Conservation (phyloP, 2,797 vertebrate species). For the Sphaeramia orbicularis region DNA sequence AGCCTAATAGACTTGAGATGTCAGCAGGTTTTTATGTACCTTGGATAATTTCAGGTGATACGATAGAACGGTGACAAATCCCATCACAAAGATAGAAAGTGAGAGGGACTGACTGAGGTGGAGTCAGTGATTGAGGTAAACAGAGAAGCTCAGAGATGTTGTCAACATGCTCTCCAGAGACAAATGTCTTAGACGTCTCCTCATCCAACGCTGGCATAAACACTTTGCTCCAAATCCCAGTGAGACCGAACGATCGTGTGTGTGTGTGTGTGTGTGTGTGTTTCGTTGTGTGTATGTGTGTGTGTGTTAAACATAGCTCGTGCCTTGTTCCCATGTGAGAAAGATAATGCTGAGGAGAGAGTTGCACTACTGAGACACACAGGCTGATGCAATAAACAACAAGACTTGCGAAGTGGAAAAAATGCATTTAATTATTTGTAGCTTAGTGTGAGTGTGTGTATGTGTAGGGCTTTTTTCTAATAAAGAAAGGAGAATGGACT, state of each 20-base stretch:
- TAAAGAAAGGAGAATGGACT: slow-evolving; percentile 45
- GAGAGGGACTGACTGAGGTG: slow-evolving; percentile 8
- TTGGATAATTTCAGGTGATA: slow-evolving; percentile 19
- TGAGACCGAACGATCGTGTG: slow-evolving; percentile 26
- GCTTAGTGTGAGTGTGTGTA: slow-evolving; percentile 26
- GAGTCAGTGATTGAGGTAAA: slow-evolving; percentile 50
- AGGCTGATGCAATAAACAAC: slow-evolving; percentile 78
- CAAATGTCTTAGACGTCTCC: slow-evolving; percentile 67
- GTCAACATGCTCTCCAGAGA: slow-evolving; percentile 65
- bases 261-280: slow-evolving; percentile 23
- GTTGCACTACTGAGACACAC: slow-evolving; percentile 55
- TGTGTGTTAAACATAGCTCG: slow-evolving; percentile 45
- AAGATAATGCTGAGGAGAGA: slow-evolving; percentile 57
- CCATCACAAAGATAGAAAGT: slow-evolving; percentile 6
- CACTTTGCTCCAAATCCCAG: slow-evolving; percentile 60
- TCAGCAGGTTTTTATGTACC: slow-evolving; percentile 13
- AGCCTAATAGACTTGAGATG: slow-evolving; percentile 25
- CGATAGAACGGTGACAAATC: slow-evolving; percentile 12
- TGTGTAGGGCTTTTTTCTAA: slow-evolving; percentile 40
- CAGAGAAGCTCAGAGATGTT: slow-evolving; percentile 41
- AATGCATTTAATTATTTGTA: slow-evolving; percentile 57
- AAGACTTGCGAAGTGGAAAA: slow-evolving; percentile 58
- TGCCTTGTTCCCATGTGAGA: slow-evolving; percentile 65
- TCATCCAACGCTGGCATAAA: slow-evolving; percentile 68
- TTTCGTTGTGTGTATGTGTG: no score